These are phyloP conservation scores for Microplitis demolitor DNA, from an alignment of 1,140 invertebrate species.

Conservation along the genomic window DNA sequence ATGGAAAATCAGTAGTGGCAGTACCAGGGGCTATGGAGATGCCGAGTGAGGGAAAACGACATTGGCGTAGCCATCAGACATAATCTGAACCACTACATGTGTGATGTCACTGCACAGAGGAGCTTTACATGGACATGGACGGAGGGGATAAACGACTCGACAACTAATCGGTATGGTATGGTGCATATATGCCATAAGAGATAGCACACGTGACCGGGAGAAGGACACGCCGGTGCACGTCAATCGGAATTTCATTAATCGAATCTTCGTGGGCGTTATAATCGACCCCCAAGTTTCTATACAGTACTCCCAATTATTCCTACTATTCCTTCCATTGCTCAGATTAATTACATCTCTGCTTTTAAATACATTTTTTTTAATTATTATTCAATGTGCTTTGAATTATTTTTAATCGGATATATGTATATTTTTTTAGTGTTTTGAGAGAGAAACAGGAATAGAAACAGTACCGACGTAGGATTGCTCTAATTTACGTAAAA, in stretches of 20 bases:
- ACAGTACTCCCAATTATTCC: not conserved
- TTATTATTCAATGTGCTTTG: not conserved
- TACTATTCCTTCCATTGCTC: not conserved
- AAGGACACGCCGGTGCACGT: slow-evolving; percentile 6
- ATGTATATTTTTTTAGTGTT: no score
- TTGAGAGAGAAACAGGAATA: no score
- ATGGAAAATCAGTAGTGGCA: not conserved
- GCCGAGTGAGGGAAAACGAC: not conserved
- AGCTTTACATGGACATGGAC: not conserved
- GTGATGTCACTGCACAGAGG: no score
- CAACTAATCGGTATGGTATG: not conserved
- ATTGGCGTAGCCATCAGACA: not conserved
- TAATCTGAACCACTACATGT: not conserved
- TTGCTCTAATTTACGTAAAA: no score
- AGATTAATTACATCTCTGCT: not conserved
- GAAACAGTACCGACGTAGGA: no score
- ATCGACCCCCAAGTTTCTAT: not conserved
- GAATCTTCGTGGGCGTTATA: slow-evolving; percentile 21
- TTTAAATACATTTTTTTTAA: no score
- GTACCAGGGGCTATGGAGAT: not conserved
- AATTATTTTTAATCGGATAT: not conserved
- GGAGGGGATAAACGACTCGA: not conserved
- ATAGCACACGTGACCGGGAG: not conserved
- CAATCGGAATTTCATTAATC: slow-evolving; percentile 27
- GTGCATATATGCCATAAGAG: not conserved